A percentile compares a stretch with the other conserved stretches of the same genome.
Conservation (phyloP, 2,888 invertebrate genomes). For the Pecten maximus region DNA sequence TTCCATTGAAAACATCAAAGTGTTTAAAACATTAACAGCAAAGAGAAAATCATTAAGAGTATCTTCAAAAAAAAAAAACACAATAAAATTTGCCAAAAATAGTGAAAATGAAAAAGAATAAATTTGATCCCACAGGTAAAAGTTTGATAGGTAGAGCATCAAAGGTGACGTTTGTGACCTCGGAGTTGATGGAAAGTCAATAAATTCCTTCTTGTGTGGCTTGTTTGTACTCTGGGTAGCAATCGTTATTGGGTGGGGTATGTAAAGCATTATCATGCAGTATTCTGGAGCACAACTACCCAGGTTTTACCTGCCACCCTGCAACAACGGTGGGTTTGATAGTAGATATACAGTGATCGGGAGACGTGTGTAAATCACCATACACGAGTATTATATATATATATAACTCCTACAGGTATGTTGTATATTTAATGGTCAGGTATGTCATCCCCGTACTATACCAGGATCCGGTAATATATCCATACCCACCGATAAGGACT, state of each 20-base stretch:
- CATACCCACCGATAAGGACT: neutral
- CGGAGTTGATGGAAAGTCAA: neutral
- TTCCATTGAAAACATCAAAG: no score
- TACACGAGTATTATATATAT: neutral
- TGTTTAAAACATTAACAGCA: no score
- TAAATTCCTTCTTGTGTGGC: conserved; percentile 10
- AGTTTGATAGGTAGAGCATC: neutral
- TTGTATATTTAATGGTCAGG: neutral
- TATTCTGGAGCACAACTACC: neutral
- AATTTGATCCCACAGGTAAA: neutral
- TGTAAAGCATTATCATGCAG: neutral
- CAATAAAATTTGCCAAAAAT: neutral
- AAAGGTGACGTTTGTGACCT: neutral
- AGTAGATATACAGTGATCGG: neutral
- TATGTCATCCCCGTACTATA: neutral
- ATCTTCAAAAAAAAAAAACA: no score
- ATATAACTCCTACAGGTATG: neutral
- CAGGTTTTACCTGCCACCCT: neutral
- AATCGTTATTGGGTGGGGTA: neutral
- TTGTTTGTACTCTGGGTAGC: neutral
- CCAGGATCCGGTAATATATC: conserved; percentile 17
- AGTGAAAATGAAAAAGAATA: neutral
- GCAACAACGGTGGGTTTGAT: neutral
- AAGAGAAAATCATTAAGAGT: no score
- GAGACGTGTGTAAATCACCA: neutral